A percentile compares a stretch with the other conserved stretches of the same genome.
Conservation (phyloP, 1,140 invertebrate species). For the Pseudomyrmex gracilis region DNA sequence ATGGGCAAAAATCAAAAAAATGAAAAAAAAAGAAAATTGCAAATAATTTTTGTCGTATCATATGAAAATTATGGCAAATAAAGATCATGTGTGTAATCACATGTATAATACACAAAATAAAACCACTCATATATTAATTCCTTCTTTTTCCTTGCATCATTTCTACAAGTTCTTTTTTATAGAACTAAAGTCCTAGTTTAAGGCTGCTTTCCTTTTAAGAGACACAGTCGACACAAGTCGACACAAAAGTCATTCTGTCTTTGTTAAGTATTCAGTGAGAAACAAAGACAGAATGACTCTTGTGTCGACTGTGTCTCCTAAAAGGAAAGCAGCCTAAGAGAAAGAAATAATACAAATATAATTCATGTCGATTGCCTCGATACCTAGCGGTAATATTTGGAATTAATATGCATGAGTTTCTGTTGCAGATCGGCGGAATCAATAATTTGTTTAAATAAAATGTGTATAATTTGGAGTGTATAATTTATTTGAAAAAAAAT, state of each 20-base stretch:
- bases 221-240: too few relatives aligned
- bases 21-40: constrained; percentile 21
- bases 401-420: neutral
- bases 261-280: too few relatives aligned
- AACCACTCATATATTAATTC: too few relatives aligned
- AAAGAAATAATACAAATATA: too few relatives aligned
- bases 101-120: neutral
- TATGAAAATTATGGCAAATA: constrained; percentile 57
- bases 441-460: constrained; percentile 5
- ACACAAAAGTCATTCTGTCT: too few relatives aligned
- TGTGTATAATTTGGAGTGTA: neutral
- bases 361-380: neutral
- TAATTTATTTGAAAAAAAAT: constrained; percentile 18
- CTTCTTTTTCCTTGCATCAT: neutral
- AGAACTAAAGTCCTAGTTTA: too few relatives aligned
- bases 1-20: too few relatives aligned
- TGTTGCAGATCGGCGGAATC: neutral
- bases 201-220: too few relatives aligned
- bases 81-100: constrained; percentile 4
- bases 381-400: neutral
- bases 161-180: too few relatives aligned
- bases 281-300: too few relatives aligned
- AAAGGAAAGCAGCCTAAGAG: too few relatives aligned
- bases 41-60: constrained; percentile 30
- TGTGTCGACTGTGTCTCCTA: too few relatives aligned